These are phyloP conservation scores for Dinothrombium tinctorium DNA, from an alignment of 1,140 invertebrate species.

Conservation along the genomic window DNA sequence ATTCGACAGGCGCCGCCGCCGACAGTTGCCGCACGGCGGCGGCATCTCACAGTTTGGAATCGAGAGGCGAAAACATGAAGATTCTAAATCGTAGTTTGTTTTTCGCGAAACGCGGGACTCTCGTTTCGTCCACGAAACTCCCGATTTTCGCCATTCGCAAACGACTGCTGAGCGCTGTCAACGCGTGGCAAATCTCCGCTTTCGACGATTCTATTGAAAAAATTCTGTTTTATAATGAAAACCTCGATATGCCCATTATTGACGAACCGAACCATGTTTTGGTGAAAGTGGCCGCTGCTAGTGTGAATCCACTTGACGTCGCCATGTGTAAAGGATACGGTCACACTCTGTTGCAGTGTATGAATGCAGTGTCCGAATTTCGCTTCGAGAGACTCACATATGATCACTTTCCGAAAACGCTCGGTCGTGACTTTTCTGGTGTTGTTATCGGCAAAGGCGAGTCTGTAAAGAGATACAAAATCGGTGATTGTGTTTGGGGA, in stretches of 20 bases:
- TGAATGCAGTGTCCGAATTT: not conserved
- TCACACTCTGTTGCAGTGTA: slow-evolving; percentile 28
- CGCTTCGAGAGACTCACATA: too few relatives aligned
- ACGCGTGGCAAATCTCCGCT: too few relatives aligned
- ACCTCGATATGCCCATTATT: slow-evolving; percentile 1
- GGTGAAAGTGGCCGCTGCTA: slow-evolving; percentile 49
- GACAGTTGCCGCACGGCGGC: too few relatives aligned
- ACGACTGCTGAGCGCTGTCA: too few relatives aligned
- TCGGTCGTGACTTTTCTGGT: slow-evolving; percentile 65
- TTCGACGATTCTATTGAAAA: too few relatives aligned
- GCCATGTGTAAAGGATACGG: slow-evolving; percentile 60
- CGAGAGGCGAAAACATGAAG: too few relatives aligned
- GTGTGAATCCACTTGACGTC: slow-evolving; percentile 76
- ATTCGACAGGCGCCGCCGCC: too few relatives aligned
- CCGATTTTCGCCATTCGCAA: too few relatives aligned
- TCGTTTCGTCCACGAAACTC: too few relatives aligned
- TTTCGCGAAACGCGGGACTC: too few relatives aligned
- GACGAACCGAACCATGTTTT: slow-evolving; percentile 41
- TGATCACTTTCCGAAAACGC: slow-evolving; percentile 40
- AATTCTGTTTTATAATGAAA: not conserved
- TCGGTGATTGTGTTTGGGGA: slow-evolving; percentile 45
- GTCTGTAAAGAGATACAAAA: slow-evolving; percentile 28
- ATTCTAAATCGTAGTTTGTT: too few relatives aligned
- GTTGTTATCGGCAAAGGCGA: slow-evolving; percentile 47
- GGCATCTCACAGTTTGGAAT: too few relatives aligned